These are phyloP conservation scores for Ictalurus punctatus DNA, from an alignment of 2,113 vertebrate species.

Conservation along the genomic window DNA sequence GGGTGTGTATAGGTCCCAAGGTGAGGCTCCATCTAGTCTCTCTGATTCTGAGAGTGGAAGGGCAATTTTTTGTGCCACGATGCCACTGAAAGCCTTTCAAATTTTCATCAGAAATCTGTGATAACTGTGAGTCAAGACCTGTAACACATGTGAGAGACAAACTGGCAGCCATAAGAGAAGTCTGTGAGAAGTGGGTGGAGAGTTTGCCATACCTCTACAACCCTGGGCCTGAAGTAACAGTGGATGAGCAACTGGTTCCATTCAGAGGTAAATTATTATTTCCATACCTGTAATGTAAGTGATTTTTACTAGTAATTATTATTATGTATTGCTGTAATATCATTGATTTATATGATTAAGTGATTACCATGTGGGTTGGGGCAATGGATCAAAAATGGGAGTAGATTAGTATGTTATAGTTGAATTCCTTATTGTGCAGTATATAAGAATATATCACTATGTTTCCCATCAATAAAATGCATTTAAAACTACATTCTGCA, in stretches of 20 bases:
- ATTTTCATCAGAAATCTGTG: not conserved
- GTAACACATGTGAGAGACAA: not conserved
- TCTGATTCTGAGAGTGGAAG: conserved; percentile 20
- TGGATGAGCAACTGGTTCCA: conserved; percentile 26
- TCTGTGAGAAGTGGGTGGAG: conserved; percentile 24
- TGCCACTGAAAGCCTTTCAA: conserved; percentile 28
- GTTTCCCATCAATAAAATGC: too few species aligned
- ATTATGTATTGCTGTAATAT: conserved; percentile 1
- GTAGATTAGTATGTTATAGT: not conserved
- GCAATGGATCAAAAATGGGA: not conserved
- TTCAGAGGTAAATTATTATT: conserved; percentile 16
- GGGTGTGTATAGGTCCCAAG: conserved; percentile 23
- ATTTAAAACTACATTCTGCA: too few species aligned
- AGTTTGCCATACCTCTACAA: conserved; percentile 23
- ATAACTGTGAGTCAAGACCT: conserved; percentile 13
- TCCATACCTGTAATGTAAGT: not conserved
- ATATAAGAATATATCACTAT: too few species aligned
- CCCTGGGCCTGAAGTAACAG: conserved; percentile 13
- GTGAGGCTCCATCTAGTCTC: conserved; percentile 2
- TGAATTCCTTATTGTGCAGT: too few species aligned
- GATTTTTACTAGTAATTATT: not conserved
- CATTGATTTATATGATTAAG: not conserved
- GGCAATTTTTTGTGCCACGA: not conserved
- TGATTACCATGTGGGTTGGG: not conserved
- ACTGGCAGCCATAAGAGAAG: not conserved